Evolutionary conservation across 2,797 vertebrate genomes (phyloP), one percentile per base, ranked within the genome.

Genomic region (Danio aesculapii): DNA sequence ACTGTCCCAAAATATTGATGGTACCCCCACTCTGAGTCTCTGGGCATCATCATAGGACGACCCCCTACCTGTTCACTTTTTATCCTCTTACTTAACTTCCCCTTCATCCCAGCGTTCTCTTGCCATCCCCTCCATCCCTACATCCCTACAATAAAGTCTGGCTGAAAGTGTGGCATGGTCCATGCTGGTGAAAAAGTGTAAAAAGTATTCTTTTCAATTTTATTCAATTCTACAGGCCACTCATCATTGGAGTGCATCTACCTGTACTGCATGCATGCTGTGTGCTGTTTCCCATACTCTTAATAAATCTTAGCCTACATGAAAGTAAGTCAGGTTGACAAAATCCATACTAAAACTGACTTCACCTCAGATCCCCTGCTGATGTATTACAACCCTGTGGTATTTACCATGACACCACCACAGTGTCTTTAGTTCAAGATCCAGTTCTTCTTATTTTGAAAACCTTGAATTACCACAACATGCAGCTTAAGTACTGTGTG

Each of bases 301-400:
- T 62, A 52, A 81, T 69, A 81, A 59, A 73, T 52, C 50, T 4
- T 52, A 50, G 50, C 66, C 61, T 12, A 84, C 68, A 82, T 75
- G 59, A 77, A 79, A 67, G 58, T 21, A 43, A 62, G 82, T n/a
- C 59, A 82, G 87, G 82, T 87, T 88, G 90, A 86, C 89, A 89
- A 88, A 88, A 86, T 83, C 78, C 81, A 90, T 93, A 93, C 91
- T 93, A 92, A 89, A 89, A 89, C 9, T 41, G 49, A 8, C 30
- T 68, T 68, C 44, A 50, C 6, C 49, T 71, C n/a, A 19, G n/a
- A 43, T 19, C n/a, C 11, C 12, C 52, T 19, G 52, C 6, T 39
- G 55, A 39, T 0, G 68, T 43, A 71, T 55, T 57, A 17, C 4
- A 5, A 57, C 17, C n/a, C 39, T 44, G 52, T 44, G 69, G 11